Percentiles rank a stretch among this genome's conserved stretches.
phyloP scores from a whole-genome alignment of 2,888 invertebrate species.

The Branchellion lobata region DNA sequence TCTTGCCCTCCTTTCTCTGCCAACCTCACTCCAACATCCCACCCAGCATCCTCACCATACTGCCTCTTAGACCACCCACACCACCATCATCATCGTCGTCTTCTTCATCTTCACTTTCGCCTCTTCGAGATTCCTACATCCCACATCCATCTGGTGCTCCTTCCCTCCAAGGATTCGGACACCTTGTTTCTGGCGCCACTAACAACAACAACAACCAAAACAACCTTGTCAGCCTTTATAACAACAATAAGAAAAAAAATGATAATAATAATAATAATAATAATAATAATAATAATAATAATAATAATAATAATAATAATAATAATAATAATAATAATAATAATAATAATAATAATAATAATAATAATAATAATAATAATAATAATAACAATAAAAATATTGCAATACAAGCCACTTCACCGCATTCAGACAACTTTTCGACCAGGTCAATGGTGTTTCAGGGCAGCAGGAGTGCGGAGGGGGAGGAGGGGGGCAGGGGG shows the following conservation, averaged over 20 bases:
- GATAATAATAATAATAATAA: too few relatives aligned
- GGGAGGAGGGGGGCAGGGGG: background rate
- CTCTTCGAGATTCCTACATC: too few relatives aligned
- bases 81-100: background rate
- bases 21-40: conserved; percentile 23
- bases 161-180: too few relatives aligned
- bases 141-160: too few relatives aligned
- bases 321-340: too few relatives aligned
- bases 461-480: too few relatives aligned
- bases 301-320: too few relatives aligned
- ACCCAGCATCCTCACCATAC: conserved; percentile 46
- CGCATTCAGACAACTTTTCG: background rate
- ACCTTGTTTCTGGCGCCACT: background rate
- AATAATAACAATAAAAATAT: too few relatives aligned
- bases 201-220: background rate
- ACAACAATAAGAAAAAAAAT: too few relatives aligned
- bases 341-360: background rate
- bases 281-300: background rate
- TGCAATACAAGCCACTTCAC: background rate
- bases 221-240: too few relatives aligned
- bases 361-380: background rate
- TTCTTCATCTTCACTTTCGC: background rate
- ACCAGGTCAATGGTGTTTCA: too few relatives aligned
- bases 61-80: conserved; percentile 42
- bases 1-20: conserved; percentile 81